These are phyloP conservation scores for Arrhamphus sclerolepis DNA, from an alignment of 2,797 vertebrate species.

Conservation along the genomic window DNA sequence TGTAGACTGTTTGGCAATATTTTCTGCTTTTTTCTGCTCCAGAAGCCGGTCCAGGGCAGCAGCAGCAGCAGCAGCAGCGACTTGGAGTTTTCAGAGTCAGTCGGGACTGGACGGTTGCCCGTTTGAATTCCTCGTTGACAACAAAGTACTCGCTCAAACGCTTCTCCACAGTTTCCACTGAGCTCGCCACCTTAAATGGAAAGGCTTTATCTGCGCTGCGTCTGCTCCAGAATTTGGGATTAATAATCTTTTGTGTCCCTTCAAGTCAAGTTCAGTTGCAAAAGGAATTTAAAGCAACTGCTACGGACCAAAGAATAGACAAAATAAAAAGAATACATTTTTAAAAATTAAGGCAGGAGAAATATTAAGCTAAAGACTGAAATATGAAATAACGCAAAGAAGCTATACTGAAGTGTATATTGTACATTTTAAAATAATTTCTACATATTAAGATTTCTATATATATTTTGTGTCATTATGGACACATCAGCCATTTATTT, in stretches of 20 bases:
- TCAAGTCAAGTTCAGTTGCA: not conserved
- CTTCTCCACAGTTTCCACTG: not conserved
- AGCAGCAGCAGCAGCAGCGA: no score
- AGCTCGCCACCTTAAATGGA: not conserved
- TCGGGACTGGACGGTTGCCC: not conserved
- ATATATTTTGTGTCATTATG: no score
- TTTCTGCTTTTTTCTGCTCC: slow-evolving; percentile 5
- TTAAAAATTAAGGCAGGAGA: no score
- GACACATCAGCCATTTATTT: no score
- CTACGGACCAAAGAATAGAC: no score
- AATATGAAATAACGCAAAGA: no score
- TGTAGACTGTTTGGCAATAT: not conserved
- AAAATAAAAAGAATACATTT: no score
- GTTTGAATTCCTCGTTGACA: not conserved
- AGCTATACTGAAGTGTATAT: no score
- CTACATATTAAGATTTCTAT: no score
- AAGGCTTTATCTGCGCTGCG: not conserved
- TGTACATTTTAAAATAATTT: no score
- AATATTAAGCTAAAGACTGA: no score
- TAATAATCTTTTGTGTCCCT: not conserved
- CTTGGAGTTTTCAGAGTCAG: not conserved
- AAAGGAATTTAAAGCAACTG: no score
- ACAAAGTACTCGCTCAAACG: not conserved
- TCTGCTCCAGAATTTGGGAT: not conserved
- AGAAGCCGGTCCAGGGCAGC: not conserved